Conservation (phyloP, 2,113 vertebrate species). For the Myxocyprinus asiaticus region DNA sequence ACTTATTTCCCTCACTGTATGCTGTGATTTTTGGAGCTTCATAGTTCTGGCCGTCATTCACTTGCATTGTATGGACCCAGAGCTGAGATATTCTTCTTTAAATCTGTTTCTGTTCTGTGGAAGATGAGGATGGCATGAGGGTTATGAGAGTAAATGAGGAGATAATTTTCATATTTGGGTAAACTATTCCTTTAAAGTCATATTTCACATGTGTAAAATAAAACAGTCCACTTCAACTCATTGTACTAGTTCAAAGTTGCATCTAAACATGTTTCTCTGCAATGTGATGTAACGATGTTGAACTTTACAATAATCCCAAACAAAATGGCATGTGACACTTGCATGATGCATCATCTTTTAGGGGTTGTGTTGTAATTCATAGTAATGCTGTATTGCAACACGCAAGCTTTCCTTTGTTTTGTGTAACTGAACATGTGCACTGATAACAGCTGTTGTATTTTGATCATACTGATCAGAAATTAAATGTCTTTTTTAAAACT, state of each 20-base stretch:
- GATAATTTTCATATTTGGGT: too few species aligned
- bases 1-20: too few species aligned
- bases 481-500: not conserved
- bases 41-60: too few species aligned
- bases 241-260: not conserved
- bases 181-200: too few species aligned
- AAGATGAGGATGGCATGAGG: too few species aligned
- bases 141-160: too few species aligned
- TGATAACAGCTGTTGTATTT: conserved; percentile 1
- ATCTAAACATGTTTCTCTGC: not conserved
- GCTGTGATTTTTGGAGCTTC: too few species aligned
- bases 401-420: not conserved
- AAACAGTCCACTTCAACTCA: too few species aligned
- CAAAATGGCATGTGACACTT: conserved; percentile 3
- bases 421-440: not conserved
- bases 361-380: not conserved
- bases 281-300: not conserved
- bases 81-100: too few species aligned
- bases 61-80: too few species aligned
- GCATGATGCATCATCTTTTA: conserved; percentile 8
- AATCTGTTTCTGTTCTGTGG: too few species aligned
- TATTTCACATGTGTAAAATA: too few species aligned
- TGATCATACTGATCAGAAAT: not conserved
- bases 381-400: not conserved
- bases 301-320: not conserved